Evolutionary conservation across 2,888 invertebrate genomes (phyloP).

Genomic region (Slavum lentiscoides): DNA sequence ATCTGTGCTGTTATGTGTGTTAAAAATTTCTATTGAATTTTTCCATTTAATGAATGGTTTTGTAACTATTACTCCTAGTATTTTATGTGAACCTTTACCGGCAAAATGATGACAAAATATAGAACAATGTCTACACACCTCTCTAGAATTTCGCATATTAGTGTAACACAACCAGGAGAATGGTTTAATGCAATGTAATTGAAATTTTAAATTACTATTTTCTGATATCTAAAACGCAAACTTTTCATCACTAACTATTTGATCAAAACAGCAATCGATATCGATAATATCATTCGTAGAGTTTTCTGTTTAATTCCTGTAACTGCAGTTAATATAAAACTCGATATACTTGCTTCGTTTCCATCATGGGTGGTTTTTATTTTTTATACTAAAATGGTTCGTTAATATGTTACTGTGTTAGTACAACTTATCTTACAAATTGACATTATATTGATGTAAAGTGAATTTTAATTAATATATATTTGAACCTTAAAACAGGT

Average conservation of each 20-base stretch:
- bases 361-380: neutral
- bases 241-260: neutral
- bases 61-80: neutral
- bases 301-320: neutral
- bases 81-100: neutral
- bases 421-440: neutral
- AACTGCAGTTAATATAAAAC: neutral
- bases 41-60: conserved; percentile 6
- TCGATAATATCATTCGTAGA: neutral
- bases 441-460: neutral
- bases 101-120: neutral
- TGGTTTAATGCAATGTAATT: conserved; percentile 8
- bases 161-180: conserved; percentile 3
- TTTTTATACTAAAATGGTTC: neutral
- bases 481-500: neutral
- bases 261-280: neutral
- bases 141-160: neutral
- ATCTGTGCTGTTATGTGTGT: neutral
- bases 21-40: conserved; percentile 1
- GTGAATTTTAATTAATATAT: neutral
- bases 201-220: neutral
- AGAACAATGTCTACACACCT: neutral
- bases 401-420: neutral
- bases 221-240: no score
- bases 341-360: neutral